A percentile compares a stretch with the other conserved stretches of the same genome.
These are phyloP conservation scores for Eurytemora carolleeae DNA, from an alignment of 1,140 invertebrate genomes.

Conservation along the genomic window DNA sequence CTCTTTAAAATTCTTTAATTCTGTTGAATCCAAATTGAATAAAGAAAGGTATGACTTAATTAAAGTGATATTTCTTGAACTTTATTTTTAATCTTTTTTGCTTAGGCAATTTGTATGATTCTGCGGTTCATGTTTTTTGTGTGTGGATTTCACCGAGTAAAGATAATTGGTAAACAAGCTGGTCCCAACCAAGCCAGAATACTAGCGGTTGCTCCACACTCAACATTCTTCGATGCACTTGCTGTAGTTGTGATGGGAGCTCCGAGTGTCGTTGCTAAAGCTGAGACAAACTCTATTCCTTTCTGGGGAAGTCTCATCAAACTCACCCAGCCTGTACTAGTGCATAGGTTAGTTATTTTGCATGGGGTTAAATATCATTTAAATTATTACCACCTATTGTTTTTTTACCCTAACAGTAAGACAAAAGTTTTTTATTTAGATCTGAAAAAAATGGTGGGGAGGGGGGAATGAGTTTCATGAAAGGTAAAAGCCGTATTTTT, in stretches of 20 bases:
- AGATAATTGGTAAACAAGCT: background rate
- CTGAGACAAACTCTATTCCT: constrained; percentile 51
- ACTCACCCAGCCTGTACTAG: background rate
- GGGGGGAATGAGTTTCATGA: too few species aligned
- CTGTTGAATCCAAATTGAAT: too few species aligned
- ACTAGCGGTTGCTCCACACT: constrained; percentile 63
- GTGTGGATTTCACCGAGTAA: background rate
- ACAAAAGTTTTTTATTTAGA: too few species aligned
- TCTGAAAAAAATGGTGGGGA: too few species aligned
- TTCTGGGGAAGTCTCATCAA: constrained; percentile 57
- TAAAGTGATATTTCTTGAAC: too few species aligned
- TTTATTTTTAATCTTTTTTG: too few species aligned
- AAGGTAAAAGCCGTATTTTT: too few species aligned
- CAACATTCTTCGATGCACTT: constrained; percentile 62
- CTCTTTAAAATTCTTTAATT: too few species aligned
- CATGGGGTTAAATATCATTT: background rate
- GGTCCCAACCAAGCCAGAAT: constrained; percentile 54
- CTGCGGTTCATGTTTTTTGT: background rate
- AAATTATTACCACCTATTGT: too few species aligned
- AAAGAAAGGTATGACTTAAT: too few species aligned
- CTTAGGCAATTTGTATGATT: background rate
- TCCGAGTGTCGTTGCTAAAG: constrained; percentile 53
- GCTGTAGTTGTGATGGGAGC: constrained; percentile 54
- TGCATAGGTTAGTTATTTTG: background rate
- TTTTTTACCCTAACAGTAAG: too few species aligned